These are phyloP conservation scores for Podarcis siculus DNA, from an alignment of 2,797 vertebrate species.

Conservation along the genomic window DNA sequence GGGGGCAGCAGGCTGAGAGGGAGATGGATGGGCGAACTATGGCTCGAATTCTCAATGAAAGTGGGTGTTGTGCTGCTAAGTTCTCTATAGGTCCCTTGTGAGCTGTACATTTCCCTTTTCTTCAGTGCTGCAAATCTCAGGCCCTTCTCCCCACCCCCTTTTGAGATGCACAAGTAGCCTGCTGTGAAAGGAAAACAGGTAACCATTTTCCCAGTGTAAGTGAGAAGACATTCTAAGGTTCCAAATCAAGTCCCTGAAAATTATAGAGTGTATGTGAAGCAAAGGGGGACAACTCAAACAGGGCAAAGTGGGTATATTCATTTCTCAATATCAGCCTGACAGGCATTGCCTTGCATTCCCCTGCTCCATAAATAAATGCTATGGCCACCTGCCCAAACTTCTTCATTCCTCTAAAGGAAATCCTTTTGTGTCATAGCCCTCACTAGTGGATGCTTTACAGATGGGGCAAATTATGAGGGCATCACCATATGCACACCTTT, in stretches of 20 bases:
- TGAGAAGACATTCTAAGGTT: background rate
- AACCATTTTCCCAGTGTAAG: background rate
- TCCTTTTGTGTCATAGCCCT: background rate
- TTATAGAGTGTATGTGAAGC: background rate
- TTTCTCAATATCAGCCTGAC: background rate
- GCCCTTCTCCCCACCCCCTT: background rate
- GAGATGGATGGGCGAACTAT: background rate
- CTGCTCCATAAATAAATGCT: background rate
- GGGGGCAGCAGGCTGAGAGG: background rate
- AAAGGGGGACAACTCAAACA: background rate
- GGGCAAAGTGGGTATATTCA: background rate
- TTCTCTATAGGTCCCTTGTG: conserved; percentile 14
- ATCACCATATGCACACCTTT: background rate
- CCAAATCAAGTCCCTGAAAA: background rate
- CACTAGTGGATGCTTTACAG: background rate
- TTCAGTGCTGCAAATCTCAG: conserved; percentile 18
- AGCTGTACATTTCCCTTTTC: conserved; percentile 25
- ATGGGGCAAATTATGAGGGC: no score
- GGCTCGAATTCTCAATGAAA: conserved; percentile 32
- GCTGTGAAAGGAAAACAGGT: background rate
- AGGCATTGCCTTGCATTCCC: background rate
- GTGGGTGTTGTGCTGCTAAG: background rate
- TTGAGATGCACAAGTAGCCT: background rate
- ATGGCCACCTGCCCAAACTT: background rate
- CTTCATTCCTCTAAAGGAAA: background rate